Evolutionary conservation across 2,113 vertebrate genomes (phyloP).

Genomic region (Climacteris rufus): DNA sequence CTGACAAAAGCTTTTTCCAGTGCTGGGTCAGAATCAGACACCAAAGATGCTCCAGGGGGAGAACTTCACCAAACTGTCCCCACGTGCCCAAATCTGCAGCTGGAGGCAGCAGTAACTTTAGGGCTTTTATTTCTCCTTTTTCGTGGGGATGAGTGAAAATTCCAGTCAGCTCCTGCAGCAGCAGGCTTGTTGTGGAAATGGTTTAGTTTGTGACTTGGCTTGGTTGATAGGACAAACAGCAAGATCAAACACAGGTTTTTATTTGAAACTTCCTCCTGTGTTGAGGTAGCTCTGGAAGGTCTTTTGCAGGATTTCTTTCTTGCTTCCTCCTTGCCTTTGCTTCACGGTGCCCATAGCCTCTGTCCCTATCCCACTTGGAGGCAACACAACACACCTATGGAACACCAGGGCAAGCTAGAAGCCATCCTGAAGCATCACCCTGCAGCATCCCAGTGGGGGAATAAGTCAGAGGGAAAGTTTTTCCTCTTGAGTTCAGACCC

Average conservation of each 20-base stretch:
- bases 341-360: not conserved
- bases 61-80: constrained; percentile 51
- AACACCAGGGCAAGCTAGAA: not conserved
- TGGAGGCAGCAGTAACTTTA: constrained; percentile 41
- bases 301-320: not conserved
- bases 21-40: constrained; percentile 66
- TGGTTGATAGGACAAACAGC: not conserved
- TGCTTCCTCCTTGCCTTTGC: not conserved
- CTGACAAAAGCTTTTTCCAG: constrained; percentile 70
- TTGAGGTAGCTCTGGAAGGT: not conserved
- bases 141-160: not conserved
- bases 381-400: not conserved
- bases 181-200: not conserved
- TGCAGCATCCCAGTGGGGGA: not conserved
- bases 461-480: not conserved
- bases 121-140: not conserved
- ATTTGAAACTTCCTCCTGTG: not conserved
- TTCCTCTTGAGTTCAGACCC: not conserved
- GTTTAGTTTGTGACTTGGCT: not conserved
- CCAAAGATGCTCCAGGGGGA: constrained; percentile 49
- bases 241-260: not conserved
- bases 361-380: not conserved
- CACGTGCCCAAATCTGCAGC: constrained; percentile 49
- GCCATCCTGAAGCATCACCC: not conserved
- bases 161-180: not conserved